A percentile compares a stretch with the other conserved stretches of the same genome.
These are phyloP conservation scores for Protonemura montana DNA, from an alignment of 2,888 invertebrate species.

Conservation along the genomic window DNA sequence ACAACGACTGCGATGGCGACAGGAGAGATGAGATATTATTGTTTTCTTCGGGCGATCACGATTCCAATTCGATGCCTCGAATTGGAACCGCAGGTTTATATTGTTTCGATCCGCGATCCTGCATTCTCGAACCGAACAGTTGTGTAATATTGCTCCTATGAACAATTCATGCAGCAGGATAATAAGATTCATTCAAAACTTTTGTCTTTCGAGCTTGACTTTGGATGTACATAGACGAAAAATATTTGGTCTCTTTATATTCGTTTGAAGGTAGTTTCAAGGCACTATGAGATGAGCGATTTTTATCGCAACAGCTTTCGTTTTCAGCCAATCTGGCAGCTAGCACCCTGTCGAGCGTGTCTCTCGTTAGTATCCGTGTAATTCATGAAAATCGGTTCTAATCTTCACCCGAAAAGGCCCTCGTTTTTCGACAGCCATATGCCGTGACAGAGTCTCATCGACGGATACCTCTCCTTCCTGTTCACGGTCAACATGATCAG, in stretches of 20 bases:
- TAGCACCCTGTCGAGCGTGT: not conserved
- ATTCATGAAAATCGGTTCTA: slow-evolving; percentile 43
- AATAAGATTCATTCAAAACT: not conserved
- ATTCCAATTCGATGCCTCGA: not conserved
- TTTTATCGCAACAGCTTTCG: not conserved
- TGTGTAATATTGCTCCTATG: not conserved
- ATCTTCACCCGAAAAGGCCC: slow-evolving; percentile 37
- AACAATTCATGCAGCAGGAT: not conserved
- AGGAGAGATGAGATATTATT: not conserved
- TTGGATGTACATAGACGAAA: not conserved
- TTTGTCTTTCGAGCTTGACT: not conserved
- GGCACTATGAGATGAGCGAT: not conserved
- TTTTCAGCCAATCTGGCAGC: not conserved
- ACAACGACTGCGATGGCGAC: not conserved
- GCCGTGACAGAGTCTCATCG: slow-evolving; percentile 31
- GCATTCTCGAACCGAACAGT: not conserved
- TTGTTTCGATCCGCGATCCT: not conserved
- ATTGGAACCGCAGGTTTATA: slow-evolving; percentile 7
- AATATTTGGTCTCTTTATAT: not conserved
- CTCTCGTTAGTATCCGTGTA: slow-evolving; percentile 23
- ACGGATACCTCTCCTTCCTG: not conserved
- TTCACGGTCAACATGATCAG: not conserved
- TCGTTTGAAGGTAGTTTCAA: not conserved
- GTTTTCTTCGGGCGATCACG: slow-evolving; percentile 12
- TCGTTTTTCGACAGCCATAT: slow-evolving; percentile 24